Percentiles rank a stretch among this genome's conserved stretches.
phyloP scores from a whole-genome alignment of 2,888 invertebrate species.

The Eupithecia inturbata region DNA sequence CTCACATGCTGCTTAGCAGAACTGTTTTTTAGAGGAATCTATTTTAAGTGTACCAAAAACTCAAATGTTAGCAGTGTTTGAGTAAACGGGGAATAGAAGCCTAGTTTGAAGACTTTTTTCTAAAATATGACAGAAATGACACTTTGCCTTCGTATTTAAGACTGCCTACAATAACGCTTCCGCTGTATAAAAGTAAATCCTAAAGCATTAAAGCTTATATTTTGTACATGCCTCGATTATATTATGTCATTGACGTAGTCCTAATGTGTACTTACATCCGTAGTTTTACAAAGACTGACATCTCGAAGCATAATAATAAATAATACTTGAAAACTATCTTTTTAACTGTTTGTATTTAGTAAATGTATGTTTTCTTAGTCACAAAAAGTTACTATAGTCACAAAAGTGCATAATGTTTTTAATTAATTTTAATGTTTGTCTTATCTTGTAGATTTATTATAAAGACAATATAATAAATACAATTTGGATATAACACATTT shows the following conservation, averaged over 20 bases:
- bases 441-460: not conserved
- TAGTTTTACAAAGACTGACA: conserved; percentile 3
- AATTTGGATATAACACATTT: not conserved
- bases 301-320: not conserved
- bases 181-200: not conserved
- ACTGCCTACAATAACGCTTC: not conserved
- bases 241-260: not conserved
- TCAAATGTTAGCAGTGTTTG: not conserved
- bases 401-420: not conserved
- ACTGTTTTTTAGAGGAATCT: not conserved
- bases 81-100: not conserved
- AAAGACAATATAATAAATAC: conserved; percentile 1
- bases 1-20: not conserved
- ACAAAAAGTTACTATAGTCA: not conserved
- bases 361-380: not conserved
- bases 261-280: not conserved
- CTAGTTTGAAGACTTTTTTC: not conserved
- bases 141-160: not conserved
- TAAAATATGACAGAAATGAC: not conserved
- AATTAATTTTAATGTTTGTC: conserved; percentile 6
- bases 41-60: not conserved
- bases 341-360: not conserved
- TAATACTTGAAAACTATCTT: not conserved
- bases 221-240: not conserved
- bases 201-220: not conserved